These are phyloP conservation scores for Rhopilema esculentum DNA, from an alignment of 30 jellyfish, hydroid and myxozoan species.

Conservation along the genomic window DNA sequence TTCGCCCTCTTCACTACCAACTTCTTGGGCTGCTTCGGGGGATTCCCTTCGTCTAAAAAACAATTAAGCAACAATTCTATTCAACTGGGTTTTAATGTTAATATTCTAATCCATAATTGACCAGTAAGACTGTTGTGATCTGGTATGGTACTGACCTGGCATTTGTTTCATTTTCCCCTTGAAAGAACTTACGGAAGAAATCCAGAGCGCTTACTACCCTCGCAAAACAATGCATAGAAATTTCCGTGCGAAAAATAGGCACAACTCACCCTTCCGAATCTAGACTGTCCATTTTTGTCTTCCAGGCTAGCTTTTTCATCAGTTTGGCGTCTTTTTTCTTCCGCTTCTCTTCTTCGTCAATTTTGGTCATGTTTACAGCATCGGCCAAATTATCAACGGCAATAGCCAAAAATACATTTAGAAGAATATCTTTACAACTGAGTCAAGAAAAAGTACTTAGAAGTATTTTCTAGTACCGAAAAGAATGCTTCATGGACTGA, in stretches of 20 bases:
- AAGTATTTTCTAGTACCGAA: no score
- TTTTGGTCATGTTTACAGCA: conserved; percentile 95
- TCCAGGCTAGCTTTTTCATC: conserved; percentile 75
- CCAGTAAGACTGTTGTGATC: no score
- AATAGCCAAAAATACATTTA: conserved; percentile 98
- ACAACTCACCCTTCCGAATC: conserved; percentile 78
- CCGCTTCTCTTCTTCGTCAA: conserved; percentile 92
- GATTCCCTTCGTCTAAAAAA: conserved; percentile 10
- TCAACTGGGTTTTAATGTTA: no score
- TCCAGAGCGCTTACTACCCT: no score
- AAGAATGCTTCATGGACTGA: neutral
- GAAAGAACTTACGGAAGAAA: no score
- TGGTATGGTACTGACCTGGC: no score
- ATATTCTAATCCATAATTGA: no score
- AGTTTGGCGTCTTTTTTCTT: conserved; percentile 82
- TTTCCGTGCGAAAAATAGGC: neutral
- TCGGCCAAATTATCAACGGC: conserved; percentile 99
- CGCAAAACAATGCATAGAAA: no score
- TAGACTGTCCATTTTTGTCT: conserved; percentile 69
- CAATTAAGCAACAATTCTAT: no score
- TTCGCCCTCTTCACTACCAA: neutral
- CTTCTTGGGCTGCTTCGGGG: neutral
- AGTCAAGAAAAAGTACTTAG: neutral
- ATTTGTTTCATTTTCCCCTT: no score
- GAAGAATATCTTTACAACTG: conserved; percentile 70